Evolutionary conservation across 2,113 vertebrate species (phyloP).

Genomic region (Hippocampus zosterae): DNA sequence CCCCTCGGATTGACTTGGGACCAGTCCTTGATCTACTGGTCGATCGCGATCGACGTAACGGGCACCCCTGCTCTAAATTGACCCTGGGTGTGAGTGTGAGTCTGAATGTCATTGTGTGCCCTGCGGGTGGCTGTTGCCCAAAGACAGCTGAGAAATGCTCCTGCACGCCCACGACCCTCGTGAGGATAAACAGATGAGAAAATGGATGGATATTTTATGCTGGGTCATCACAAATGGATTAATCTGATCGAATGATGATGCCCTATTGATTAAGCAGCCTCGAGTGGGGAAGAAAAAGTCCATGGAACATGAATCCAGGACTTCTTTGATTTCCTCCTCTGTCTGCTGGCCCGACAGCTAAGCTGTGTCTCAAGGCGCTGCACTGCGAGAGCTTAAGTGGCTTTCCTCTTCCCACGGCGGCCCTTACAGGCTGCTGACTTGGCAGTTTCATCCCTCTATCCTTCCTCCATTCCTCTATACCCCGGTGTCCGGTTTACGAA

Average conservation of each 20-base stretch:
- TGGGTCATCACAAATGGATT: slow-evolving; percentile 2
- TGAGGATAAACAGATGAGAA: too few relatives aligned
- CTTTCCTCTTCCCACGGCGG: slow-evolving; percentile 64
- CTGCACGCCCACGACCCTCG: too few relatives aligned
- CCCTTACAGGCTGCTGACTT: slow-evolving; percentile 60
- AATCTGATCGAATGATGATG: slow-evolving; percentile 18
- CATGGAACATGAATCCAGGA: slow-evolving; percentile 35
- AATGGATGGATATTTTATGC: background rate
- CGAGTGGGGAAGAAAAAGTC: slow-evolving; percentile 14
- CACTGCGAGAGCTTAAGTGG: slow-evolving; percentile 62
- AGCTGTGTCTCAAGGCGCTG: slow-evolving; percentile 49
- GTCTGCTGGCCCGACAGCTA: slow-evolving; percentile 42
- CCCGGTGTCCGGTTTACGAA: slow-evolving; percentile 68
- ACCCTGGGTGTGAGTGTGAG: too few relatives aligned
- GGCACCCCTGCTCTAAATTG: too few relatives aligned
- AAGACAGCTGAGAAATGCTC: background rate
- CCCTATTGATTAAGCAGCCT: slow-evolving; percentile 16
- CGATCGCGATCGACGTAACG: too few relatives aligned
- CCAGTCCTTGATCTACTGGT: too few relatives aligned
- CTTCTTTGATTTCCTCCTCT: slow-evolving; percentile 43
- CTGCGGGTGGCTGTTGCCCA: too few relatives aligned
- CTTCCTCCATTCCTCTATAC: slow-evolving; percentile 58
- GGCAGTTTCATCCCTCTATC: slow-evolving; percentile 63
- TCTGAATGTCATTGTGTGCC: too few relatives aligned
- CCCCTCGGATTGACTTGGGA: too few relatives aligned